Evolutionary conservation across 2,888 invertebrate genomes (phyloP).

Genomic region (Odontothrips loti): DNA sequence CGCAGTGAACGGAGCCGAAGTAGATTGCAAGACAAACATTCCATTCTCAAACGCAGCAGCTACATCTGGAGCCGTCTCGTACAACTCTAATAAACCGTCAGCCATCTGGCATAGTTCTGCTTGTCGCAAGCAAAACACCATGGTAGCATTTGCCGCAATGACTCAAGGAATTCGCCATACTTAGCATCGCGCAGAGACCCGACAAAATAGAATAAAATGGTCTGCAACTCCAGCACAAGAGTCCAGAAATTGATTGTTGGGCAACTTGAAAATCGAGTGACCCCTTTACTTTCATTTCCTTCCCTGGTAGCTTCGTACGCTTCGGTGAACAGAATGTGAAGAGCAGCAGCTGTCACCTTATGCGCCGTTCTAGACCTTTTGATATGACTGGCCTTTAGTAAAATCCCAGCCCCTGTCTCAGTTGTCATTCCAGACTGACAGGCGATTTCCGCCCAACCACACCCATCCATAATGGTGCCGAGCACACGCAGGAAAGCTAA

Average conservation of each 20-base stretch:
- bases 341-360: background rate
- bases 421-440: background rate
- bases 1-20: background rate
- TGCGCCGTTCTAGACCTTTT: background rate
- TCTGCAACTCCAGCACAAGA: background rate
- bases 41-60: background rate
- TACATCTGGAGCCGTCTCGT: background rate
- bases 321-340: background rate
- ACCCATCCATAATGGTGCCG: background rate
- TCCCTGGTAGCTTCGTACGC: no score
- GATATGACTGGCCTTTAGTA: background rate
- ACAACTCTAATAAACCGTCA: background rate
- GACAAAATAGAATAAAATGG: background rate
- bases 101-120: background rate
- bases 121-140: background rate
- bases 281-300: no score
- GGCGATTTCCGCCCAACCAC: background rate
- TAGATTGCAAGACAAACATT: background rate
- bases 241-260: background rate
- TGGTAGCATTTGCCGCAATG: background rate
- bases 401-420: background rate
- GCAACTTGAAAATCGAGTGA: no score
- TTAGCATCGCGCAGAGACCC: background rate
- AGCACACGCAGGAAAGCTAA: background rate
- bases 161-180: background rate